Base-by-base conservation (phyloP, 2,888 invertebrate genomes). In the Dioctria rufipes region DNA sequence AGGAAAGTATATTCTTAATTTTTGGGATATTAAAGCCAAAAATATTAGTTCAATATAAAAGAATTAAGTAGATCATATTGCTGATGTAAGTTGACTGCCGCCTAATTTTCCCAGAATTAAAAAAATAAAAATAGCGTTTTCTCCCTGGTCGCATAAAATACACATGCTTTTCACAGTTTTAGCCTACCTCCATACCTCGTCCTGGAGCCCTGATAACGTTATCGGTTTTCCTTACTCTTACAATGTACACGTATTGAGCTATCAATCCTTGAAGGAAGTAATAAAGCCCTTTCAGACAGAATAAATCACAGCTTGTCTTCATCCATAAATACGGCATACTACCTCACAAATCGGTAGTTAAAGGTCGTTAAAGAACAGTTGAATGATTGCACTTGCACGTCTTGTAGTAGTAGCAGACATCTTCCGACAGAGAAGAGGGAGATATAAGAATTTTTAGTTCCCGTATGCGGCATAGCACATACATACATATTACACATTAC, bases 341-440 rank as follows among this genome's bases (percentile, higher is more conserved):
- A 78, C 78, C 81, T 81, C 78, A 69, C 78, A 78, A 81, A 81
- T 81, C 78, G 81, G 81, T 81, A 81, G 78, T 81, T 81, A 81
- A 81, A 81, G 69, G 78, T 81, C 78, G 63, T 81, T 81, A 81
- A 78, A 78, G 78, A 63, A 69, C 67, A 69, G 51, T 75, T 81
- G 81, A 81, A 66, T 81, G 78, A 81, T 78, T 81, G 78, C 78
- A 81, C 60, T 75, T 80, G 80, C 80, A 75, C 75, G 43, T 78
- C 66, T 78, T 66, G 77, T 43, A 61, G 46, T 42, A 78, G 77
- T 43, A 61, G 46, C 13, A 78, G 78, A 78, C 63, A 66, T 66
- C 78, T 66, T 66, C 66, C 65, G 78, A 65, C 66, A 78, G 42
- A 58, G 9, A 66, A 78, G 42, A 66, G n/a, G 39, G 42, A 66